Base-by-base conservation (phyloP, 2,797 vertebrate genomes). In the Poeciliopsis paucimaculata region DNA sequence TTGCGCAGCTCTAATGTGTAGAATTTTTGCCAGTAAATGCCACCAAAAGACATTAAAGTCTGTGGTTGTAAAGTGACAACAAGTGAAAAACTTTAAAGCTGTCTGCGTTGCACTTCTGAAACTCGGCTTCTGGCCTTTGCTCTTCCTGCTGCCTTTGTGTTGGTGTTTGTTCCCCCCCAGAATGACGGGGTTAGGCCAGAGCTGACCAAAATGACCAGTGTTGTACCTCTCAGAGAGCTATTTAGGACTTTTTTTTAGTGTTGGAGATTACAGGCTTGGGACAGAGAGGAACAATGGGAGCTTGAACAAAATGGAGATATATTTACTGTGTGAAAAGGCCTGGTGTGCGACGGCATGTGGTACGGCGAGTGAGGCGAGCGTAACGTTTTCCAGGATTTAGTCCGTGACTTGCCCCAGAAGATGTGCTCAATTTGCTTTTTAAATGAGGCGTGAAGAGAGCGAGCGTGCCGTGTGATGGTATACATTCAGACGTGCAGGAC, bases 161-260 rank as follows among this genome's bases (percentile, higher is more conserved):
- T 81, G 80, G 87, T 93, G 92, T 94, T 93, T 94, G 91, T 89
- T 92, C 91, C 91, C 88, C 90, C 87, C 96, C 86, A 94, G 95
- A 95, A 96, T 96, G 95, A 96, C 94, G 91, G 94, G 95, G 94
- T 96, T 96, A 92, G 93, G 95, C 96, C 95, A 96, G 93, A 90
- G 95, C 91, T 96, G 95, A 95, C 96, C 95, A 94, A 96, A 96
- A 96, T 95, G 89, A 95, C 89, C 92, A 90, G 93, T 92, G 91
- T 94, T 91, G 93, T 91, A 94, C 86, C 94, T 95, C 89, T 88
- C 89, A 46, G 75, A 76, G 89, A 95, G 93, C 93, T 94, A 95
- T 94, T 95, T 95, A 88, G 93, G 93, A 92, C 90, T 84, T 91
- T 89, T 31, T 60, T 31, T 60, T 89, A 83, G 90, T 89, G 90